These are phyloP conservation scores for Tetragnatha versicolor DNA, from an alignment of 1,140 invertebrate species.

Conservation along the genomic window DNA sequence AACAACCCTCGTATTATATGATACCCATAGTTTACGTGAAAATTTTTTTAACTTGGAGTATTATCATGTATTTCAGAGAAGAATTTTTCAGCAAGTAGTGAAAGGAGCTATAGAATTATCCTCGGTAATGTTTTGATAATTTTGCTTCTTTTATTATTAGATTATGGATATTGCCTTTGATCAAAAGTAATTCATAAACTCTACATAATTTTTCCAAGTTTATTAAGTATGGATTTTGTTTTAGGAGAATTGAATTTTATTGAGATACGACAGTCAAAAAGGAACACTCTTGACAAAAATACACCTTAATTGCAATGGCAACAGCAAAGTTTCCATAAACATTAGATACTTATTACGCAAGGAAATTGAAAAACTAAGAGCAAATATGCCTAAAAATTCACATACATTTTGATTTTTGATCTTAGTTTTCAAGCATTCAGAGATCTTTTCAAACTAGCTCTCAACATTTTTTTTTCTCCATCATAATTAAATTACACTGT, in stretches of 20 bases:
- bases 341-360: slow-evolving; percentile 52
- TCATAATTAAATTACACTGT: neutral
- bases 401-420: slow-evolving; percentile 47
- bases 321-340: slow-evolving; percentile 52
- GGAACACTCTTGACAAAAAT: slow-evolving; percentile 56
- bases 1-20: too few relatives aligned
- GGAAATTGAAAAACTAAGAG: slow-evolving; percentile 55
- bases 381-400: slow-evolving; percentile 22
- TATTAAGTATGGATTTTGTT: too few relatives aligned
- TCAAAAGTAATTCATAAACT: too few relatives aligned
- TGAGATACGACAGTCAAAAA: slow-evolving; percentile 55
- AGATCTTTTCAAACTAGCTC: neutral
- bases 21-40: too few relatives aligned
- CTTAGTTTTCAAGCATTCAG: slow-evolving; percentile 9
- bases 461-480: neutral
- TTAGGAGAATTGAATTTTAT: slow-evolving; percentile 55
- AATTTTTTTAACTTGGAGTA: too few relatives aligned
- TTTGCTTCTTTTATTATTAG: too few relatives aligned
- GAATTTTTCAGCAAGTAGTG: too few relatives aligned
- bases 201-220: too few relatives aligned
- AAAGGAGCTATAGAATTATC: too few relatives aligned
- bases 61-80: too few relatives aligned
- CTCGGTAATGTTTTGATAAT: too few relatives aligned
- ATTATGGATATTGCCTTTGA: too few relatives aligned
- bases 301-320: slow-evolving; percentile 53